Conservation (phyloP, 2,888 invertebrate species). For the Druceiella hillmani region DNA sequence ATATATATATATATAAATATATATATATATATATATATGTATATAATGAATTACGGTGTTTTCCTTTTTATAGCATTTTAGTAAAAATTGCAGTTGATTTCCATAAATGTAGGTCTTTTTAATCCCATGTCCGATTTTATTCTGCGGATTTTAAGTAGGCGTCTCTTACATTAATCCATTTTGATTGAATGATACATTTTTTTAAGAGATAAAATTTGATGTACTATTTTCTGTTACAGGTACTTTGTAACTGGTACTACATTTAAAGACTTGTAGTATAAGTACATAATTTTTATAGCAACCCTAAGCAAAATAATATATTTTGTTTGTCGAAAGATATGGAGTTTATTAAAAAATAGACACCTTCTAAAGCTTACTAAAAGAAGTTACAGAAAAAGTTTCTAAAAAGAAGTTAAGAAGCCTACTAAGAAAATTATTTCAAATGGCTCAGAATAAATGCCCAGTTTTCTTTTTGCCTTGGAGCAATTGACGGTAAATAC, state of each 20-base stretch:
- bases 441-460: constrained; percentile 8
- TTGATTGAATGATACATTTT: constrained; percentile 10
- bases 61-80: constrained; percentile 8
- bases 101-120: constrained; percentile 10
- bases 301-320: constrained; percentile 15
- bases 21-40: no score
- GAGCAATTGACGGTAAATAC: constrained; percentile 12
- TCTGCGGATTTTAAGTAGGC: constrained; percentile 11
- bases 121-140: constrained; percentile 11
- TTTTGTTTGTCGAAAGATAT: constrained; percentile 13
- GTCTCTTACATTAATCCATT: constrained; percentile 15
- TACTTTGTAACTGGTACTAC: constrained; percentile 13
- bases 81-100: constrained; percentile 10
- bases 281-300: constrained; percentile 13
- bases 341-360: constrained; percentile 12
- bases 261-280: no score
- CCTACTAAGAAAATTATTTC: constrained; percentile 9
- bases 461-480: constrained; percentile 8
- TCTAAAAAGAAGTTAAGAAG: no score
- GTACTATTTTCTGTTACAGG: constrained; percentile 8
- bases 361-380: no score
- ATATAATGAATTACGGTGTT: no score
- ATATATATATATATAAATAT: no score
- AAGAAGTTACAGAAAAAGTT: no score
- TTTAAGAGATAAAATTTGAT: constrained; percentile 11